These are phyloP conservation scores for Apamea anceps DNA, from an alignment of 2,888 invertebrate species.

Conservation along the genomic window DNA sequence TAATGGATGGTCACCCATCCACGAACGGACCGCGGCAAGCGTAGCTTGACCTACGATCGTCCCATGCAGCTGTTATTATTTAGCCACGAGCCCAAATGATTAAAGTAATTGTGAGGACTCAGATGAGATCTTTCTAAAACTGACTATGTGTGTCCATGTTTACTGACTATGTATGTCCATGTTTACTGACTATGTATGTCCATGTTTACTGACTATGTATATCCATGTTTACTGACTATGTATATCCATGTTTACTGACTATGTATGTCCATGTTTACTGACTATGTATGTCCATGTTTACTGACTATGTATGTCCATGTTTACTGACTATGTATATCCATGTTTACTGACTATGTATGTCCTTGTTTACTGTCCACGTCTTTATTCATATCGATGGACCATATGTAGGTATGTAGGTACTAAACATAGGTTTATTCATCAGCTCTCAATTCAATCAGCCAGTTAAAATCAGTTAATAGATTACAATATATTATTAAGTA, in stretches of 20 bases:
- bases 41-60: not conserved
- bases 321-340: no score
- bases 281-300: no score
- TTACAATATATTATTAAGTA: conserved; percentile 3
- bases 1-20: not conserved
- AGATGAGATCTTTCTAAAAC: no score
- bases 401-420: not conserved
- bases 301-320: no score
- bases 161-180: no score
- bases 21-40: not conserved
- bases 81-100: not conserved
- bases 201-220: no score
- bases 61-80: not conserved
- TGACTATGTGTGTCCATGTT: no score
- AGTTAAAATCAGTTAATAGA: not conserved
- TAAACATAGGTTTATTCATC: not conserved
- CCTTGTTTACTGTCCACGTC: not conserved
- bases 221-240: no score
- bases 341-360: no score
- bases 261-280: no score
- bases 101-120: not conserved
- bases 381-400: not conserved
- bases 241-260: no score
- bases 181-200: no score
- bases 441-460: not conserved